A percentile compares a stretch with the other conserved stretches of the same genome.
Evolutionary conservation across 2,888 invertebrate genomes (phyloP).

Genomic region (Amblyjoppa proteus): DNA sequence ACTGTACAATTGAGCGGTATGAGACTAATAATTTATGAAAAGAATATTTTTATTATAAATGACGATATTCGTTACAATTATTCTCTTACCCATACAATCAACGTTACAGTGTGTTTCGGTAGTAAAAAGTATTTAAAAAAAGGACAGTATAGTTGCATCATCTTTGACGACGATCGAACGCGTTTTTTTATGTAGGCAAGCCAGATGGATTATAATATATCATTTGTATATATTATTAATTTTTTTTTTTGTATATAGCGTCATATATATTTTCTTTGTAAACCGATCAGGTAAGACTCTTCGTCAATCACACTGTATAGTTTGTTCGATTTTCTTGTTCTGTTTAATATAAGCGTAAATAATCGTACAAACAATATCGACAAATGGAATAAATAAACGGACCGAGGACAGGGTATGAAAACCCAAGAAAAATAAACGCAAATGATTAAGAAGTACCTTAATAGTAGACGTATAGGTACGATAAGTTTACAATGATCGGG

Average conservation of each 20-base stretch:
- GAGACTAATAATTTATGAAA: slow-evolving; percentile 72
- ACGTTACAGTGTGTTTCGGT: slow-evolving; percentile 67
- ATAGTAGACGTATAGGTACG: slow-evolving; percentile 45
- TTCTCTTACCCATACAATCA: slow-evolving; percentile 69
- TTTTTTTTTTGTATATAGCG: slow-evolving; percentile 57
- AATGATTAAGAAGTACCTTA: slow-evolving; percentile 35
- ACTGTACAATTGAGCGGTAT: slow-evolving; percentile 12
- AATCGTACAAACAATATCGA: slow-evolving; percentile 37
- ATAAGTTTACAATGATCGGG: slow-evolving; percentile 40
- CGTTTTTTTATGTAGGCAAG: slow-evolving; percentile 53
- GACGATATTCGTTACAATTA: slow-evolving; percentile 78
- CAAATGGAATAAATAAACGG: slow-evolving; percentile 41
- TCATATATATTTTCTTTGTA: slow-evolving; percentile 61
- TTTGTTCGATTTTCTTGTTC: slow-evolving; percentile 56
- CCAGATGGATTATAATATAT: slow-evolving; percentile 55
- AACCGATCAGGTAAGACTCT: slow-evolving; percentile 65
- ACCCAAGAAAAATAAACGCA: slow-evolving; percentile 11
- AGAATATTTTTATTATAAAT: slow-evolving; percentile 81
- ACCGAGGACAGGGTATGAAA: slow-evolving; percentile 15
- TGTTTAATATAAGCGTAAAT: slow-evolving; percentile 53
- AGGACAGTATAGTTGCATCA: slow-evolving; percentile 42
- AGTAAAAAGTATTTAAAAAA: slow-evolving; percentile 58
- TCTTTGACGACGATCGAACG: slow-evolving; percentile 59
- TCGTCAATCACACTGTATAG: slow-evolving; percentile 68
- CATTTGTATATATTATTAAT: slow-evolving; percentile 18